Evolutionary conservation across 1,140 invertebrate genomes (phyloP).

Genomic region (Drosophila asahinai): DNA sequence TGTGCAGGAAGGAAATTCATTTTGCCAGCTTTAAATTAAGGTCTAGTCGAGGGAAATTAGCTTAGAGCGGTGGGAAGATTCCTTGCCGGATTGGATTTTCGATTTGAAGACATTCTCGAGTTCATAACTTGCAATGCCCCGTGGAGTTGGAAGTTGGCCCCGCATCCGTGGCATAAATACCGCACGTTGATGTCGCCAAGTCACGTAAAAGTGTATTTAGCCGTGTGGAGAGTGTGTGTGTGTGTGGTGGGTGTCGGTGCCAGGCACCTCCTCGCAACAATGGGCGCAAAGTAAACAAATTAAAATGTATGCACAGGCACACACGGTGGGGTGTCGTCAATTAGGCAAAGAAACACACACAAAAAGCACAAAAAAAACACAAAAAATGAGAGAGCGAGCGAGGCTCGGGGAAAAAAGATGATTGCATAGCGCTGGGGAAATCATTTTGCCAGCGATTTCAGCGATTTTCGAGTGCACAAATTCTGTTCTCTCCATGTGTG

Average conservation of each 20-base stretch:
- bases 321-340: constrained; percentile 46
- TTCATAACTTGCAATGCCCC: constrained; percentile 9
- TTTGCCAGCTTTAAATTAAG: constrained; percentile 42
- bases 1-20: constrained; percentile 68
- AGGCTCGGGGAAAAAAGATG: constrained; percentile 40
- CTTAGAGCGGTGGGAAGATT: constrained; percentile 20
- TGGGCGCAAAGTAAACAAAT: constrained; percentile 77
- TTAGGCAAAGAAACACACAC: constrained; percentile 49
- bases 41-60: constrained; percentile 54
- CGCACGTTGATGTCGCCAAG: constrained; percentile 70
- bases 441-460: constrained; percentile 68
- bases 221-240: constrained; percentile 30
- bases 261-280: constrained; percentile 61
- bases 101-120: constrained; percentile 26
- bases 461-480: constrained; percentile 61
- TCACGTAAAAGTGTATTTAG: constrained; percentile 80
- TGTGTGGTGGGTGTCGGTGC: constrained; percentile 35
- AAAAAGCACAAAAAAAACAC: background rate
- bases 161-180: constrained; percentile 40
- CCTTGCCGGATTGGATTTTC: constrained; percentile 8
- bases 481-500: constrained; percentile 52
- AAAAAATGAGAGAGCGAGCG: background rate
- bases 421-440: constrained; percentile 72
- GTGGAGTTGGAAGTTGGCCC: background rate
- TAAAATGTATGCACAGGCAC: constrained; percentile 76